phyloP scores from a whole-genome alignment of 2,113 vertebrate genomes.

The Psilopsiagon aymara region DNA sequence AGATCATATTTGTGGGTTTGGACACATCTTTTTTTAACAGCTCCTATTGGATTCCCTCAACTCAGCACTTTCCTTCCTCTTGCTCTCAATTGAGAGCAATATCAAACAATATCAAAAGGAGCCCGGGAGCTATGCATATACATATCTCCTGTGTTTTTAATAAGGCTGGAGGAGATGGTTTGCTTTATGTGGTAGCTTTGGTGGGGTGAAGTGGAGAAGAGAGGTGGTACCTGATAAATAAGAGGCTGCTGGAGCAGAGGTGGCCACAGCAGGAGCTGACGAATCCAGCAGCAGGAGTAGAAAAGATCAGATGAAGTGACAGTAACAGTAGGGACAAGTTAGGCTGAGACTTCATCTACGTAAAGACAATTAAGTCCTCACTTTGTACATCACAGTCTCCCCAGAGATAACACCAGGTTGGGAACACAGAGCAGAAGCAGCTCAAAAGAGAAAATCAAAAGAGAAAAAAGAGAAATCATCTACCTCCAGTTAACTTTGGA shows the following conservation, averaged over 20 bases:
- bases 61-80: slow-evolving; percentile 34
- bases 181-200: neutral
- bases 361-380: neutral
- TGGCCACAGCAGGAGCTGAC: neutral
- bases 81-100: neutral
- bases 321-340: neutral
- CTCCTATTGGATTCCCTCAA: neutral
- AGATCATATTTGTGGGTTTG: slow-evolving; percentile 35
- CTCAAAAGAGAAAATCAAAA: neutral
- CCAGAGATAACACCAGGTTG: neutral
- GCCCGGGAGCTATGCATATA: neutral
- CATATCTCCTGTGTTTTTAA: neutral
- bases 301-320: neutral
- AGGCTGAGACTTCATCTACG: neutral
- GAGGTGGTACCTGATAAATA: neutral
- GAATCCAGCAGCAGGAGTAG: neutral
- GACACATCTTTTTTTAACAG: neutral
- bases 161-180: neutral
- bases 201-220: neutral
- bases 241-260: neutral
- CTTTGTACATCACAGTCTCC: neutral
- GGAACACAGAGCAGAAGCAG: neutral
- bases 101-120: neutral
- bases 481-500: neutral
- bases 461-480: neutral